phyloP scores from a whole-genome alignment of 2,888 invertebrate genomes.

The Deilephila porcellus region DNA sequence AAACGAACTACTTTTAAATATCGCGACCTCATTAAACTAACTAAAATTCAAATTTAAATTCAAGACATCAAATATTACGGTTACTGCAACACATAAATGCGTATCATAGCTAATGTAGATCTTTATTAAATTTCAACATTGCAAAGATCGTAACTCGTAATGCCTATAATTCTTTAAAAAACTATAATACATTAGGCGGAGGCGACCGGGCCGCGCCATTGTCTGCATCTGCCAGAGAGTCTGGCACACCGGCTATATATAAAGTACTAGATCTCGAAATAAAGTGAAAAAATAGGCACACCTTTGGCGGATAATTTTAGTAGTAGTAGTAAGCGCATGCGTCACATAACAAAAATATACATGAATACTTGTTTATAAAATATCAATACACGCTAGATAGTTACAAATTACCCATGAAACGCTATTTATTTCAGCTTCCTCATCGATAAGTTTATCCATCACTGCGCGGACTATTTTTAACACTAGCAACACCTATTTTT shows the following conservation, averaged over 20 bases:
- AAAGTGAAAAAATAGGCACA: conserved; percentile 32
- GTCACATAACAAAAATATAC: conserved; percentile 30
- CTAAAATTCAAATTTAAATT: neutral
- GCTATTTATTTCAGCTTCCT: conserved; percentile 41
- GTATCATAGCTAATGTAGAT: neutral
- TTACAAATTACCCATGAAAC: conserved; percentile 40
- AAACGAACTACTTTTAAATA: neutral
- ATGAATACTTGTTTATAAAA: conserved; percentile 30
- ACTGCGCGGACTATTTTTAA: conserved; percentile 51
- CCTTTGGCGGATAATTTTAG: conserved; percentile 32
- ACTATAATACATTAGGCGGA: conserved; percentile 11
- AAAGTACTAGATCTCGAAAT: conserved; percentile 27
- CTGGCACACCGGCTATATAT: conserved; percentile 26
- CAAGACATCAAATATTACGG: neutral
- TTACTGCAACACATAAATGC: neutral
- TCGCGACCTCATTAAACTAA: neutral
- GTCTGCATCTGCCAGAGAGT: conserved; percentile 23
- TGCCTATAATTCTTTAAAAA: conserved; percentile 2
- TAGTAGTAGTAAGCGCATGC: conserved; percentile 31
- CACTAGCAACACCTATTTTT: conserved; percentile 50
- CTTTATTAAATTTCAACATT: neutral
- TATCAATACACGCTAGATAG: conserved; percentile 30
- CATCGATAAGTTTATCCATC: conserved; percentile 44
- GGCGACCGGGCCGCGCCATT: conserved; percentile 22
- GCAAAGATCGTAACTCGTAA: conserved; percentile 20